Evolutionary conservation across 1,140 invertebrate species (phyloP).

Genomic region (Lordiphosa collinella): DNA sequence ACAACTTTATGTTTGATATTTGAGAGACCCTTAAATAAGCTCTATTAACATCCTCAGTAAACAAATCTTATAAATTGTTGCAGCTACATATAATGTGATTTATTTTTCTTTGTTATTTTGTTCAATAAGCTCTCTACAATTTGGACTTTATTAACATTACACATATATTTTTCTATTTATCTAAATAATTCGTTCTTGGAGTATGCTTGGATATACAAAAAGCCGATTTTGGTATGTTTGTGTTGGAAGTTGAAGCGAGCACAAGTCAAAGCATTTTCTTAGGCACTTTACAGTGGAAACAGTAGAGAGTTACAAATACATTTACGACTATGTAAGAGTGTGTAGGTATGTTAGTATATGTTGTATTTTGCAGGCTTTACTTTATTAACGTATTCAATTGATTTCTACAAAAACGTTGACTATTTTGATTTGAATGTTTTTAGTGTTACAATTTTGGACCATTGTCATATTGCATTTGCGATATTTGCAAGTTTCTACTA

Average conservation of each 20-base stretch:
- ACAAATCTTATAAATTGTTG: background rate
- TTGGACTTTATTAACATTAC: slow-evolving; percentile 33
- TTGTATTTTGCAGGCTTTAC: slow-evolving; percentile 6
- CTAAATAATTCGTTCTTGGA: slow-evolving; percentile 13
- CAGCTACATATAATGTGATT: slow-evolving; percentile 23
- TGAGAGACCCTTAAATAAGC: background rate
- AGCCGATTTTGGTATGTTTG: no score
- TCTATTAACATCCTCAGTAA: no score
- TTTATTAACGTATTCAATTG: background rate
- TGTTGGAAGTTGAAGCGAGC: no score
- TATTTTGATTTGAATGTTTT: slow-evolving; percentile 4
- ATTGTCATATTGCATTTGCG: background rate
- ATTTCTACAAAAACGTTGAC: slow-evolving; percentile 15
- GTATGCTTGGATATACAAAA: background rate
- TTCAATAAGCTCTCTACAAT: slow-evolving; percentile 52
- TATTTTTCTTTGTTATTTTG: slow-evolving; percentile 24
- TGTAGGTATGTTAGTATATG: background rate
- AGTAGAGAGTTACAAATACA: background rate
- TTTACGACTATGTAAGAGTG: background rate
- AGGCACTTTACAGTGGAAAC: slow-evolving; percentile 49
- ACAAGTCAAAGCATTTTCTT: slow-evolving; percentile 25
- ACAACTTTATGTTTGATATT: no score
- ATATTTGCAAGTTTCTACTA: no score
- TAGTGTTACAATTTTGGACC: slow-evolving; percentile 1
- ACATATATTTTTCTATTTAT: slow-evolving; percentile 23